These are phyloP conservation scores for Conistra vaccinii DNA, from an alignment of 2,888 invertebrate genomes.

Conservation along the genomic window DNA sequence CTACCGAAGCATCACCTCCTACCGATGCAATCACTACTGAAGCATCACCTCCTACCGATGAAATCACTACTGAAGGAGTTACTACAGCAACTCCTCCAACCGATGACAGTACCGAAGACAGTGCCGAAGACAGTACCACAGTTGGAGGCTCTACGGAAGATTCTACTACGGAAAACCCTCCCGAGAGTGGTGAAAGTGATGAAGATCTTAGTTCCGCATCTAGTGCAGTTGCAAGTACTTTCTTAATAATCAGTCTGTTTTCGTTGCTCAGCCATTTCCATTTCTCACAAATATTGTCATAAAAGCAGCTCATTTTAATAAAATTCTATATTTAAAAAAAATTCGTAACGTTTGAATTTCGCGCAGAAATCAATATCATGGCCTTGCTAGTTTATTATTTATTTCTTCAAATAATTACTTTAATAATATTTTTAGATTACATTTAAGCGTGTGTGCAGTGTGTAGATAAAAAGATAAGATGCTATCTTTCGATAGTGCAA, in stretches of 20 bases:
- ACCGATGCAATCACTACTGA: neutral
- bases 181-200: neutral
- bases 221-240: slow-evolving; percentile 77
- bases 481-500: neutral
- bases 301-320: slow-evolving; percentile 60
- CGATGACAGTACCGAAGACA: no score
- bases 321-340: slow-evolving; percentile 17
- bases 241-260: slow-evolving; percentile 77
- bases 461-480: neutral
- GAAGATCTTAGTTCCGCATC: slow-evolving; percentile 73
- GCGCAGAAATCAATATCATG: slow-evolving; percentile 57
- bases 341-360: slow-evolving; percentile 51
- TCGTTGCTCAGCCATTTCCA: slow-evolving; percentile 77
- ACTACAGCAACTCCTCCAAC: no score
- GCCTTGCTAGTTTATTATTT: neutral
- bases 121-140: neutral
- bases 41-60: neutral
- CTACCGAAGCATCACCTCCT: neutral
- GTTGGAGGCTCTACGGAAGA: neutral
- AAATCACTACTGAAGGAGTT: neutral
- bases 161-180: neutral
- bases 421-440: no score
- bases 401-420: neutral
- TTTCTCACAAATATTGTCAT: slow-evolving; percentile 72
- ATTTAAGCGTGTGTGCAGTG: neutral